Conservation (phyloP, 2,797 vertebrate genomes). For the Micropoecilia bifurca region DNA sequence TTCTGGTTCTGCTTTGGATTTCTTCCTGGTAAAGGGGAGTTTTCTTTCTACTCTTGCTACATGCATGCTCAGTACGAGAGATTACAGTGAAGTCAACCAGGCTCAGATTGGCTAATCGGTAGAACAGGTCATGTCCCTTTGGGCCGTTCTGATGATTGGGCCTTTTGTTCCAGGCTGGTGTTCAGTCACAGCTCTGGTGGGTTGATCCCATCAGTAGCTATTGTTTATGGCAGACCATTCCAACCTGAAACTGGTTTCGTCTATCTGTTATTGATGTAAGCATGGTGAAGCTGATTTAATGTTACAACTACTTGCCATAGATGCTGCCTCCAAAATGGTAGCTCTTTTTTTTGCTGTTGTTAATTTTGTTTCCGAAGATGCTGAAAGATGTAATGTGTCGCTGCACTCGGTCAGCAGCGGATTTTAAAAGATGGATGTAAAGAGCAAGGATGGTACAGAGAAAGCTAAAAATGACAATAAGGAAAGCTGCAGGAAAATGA, state of each 20-base stretch:
- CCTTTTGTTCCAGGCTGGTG: neutral
- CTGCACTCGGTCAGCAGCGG: neutral
- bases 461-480: neutral
- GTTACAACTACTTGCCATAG: neutral
- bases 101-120: too few relatives aligned
- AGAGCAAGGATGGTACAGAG: too few relatives aligned
- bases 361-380: neutral
- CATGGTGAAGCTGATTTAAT: neutral
- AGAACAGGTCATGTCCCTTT: neutral
- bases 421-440: neutral
- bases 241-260: neutral
- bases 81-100: too few relatives aligned
- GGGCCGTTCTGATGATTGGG: neutral
- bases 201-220: neutral
- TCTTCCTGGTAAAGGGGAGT: too few relatives aligned
- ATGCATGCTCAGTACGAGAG: too few relatives aligned
- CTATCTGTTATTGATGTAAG: neutral
- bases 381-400: too few relatives aligned
- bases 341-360: neutral
- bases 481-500: neutral
- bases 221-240: neutral
- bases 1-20: too few relatives aligned
- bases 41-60: too few relatives aligned
- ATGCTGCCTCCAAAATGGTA: neutral
- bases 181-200: neutral